phyloP scores from a whole-genome alignment of 2,888 invertebrate species.

The Pelosia muscerda region DNA sequence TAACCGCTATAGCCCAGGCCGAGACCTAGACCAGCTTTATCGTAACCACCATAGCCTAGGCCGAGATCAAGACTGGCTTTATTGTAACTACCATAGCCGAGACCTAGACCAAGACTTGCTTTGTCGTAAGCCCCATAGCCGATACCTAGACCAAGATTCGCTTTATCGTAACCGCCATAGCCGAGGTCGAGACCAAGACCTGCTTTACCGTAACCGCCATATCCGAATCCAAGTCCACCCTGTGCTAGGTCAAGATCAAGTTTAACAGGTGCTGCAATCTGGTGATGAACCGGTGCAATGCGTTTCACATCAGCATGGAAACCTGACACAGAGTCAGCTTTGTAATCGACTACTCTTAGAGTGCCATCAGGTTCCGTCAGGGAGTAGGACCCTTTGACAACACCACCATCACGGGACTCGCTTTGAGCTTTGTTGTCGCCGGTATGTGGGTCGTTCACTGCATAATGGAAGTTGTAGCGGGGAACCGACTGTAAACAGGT shows the following conservation, averaged over 20 bases:
- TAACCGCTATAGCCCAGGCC: slow-evolving; percentile 26
- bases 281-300: slow-evolving; percentile 74
- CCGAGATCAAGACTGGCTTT: slow-evolving; percentile 41
- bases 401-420: slow-evolving; percentile 78
- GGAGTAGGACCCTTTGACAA: slow-evolving; percentile 81
- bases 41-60: not conserved
- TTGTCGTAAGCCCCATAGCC: slow-evolving; percentile 26
- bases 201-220: slow-evolving; percentile 32
- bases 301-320: slow-evolving; percentile 83
- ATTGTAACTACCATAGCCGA: slow-evolving; percentile 27
- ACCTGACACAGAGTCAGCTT: slow-evolving; percentile 74
- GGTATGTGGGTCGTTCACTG: slow-evolving; percentile 79
- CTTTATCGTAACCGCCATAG: slow-evolving; percentile 30
- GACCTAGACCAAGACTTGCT: slow-evolving; percentile 28
- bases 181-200: slow-evolving; percentile 32
- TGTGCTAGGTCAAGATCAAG: slow-evolving; percentile 41
- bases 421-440: slow-evolving; percentile 82
- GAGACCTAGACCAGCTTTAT: slow-evolving; percentile 11
- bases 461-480: slow-evolving; percentile 82
- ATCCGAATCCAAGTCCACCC: no score
- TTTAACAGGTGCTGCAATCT: slow-evolving; percentile 49
- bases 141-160: slow-evolving; percentile 19
- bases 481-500: slow-evolving; percentile 68
- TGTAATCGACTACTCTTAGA: slow-evolving; percentile 77
- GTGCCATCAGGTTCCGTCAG: slow-evolving; percentile 81